Evolutionary conservation across 2,797 vertebrate genomes (phyloP), one percentile per base, ranked within the genome.

Genomic region (Cygnus olor): DNA sequence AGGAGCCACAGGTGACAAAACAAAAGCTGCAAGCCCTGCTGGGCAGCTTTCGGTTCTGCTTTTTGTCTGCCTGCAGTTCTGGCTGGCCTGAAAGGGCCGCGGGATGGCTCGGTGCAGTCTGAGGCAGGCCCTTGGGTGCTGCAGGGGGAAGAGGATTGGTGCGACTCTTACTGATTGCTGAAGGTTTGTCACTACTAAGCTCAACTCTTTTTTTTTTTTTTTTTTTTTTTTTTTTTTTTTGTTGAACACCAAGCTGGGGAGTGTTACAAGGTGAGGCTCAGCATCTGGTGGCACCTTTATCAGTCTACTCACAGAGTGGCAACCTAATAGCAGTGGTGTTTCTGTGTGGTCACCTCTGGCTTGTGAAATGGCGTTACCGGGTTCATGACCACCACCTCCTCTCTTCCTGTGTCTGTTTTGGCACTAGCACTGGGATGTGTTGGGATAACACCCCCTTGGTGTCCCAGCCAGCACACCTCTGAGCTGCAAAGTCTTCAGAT

Each of bases 61-160:
- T 64, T 63, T 30, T 64, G 61, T 30, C 27, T 40, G 28, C 11
- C 61, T 30, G 38, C 36, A 61, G 60, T 21, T 36, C 36, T 61
- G 60, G 24, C 61, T 42, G 38, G 38, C 11, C 61, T 13, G 18
- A 30, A 58, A 42, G 27, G 61, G 27, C 61, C 19, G 4, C 3
- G 38, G 27, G 27, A 64, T 64, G 61, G 61, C 40, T 64, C 8
- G 3, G 38, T 2, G 18, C 9, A 8, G 61, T 42, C 18, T 30
- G 38, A 42, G 18, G 27, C 36, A 27, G 76, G 54, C 22, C 49
- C 40, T n/a, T 17, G 21, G 51, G 45, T 45, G 13, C 64, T 63
- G 40, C 27, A 44, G 0, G 20, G 45, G n/a, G 11, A 3, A 63
- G 42, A 38, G 54, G 13, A 15, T 28, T 0, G 3, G 8, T 47